Base-by-base conservation (phyloP, 2,888 invertebrate species). In the Chydorus sphaericus region DNA sequence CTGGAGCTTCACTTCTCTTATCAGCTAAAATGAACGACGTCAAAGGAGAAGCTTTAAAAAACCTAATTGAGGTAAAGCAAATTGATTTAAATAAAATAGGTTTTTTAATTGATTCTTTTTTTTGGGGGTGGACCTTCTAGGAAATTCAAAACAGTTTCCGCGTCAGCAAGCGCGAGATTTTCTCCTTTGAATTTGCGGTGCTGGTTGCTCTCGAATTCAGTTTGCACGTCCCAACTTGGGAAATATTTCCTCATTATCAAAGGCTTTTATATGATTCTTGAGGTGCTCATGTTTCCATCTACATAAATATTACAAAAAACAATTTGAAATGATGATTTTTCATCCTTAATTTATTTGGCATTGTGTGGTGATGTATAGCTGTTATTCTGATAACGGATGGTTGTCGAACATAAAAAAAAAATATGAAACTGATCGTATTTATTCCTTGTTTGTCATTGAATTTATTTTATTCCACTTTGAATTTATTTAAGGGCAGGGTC, bases 21-120 rank as follows among this genome's bases (percentile, higher is more conserved):
- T 89, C 96, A 36, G 92, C 96, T 37, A 98, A 98, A 73, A 77
- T 98, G 65, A 97, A 96, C 69, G 97, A 98, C 68, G 85, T 93
- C 48, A 96, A 93, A 72, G 94, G 94, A 48, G 85, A 87, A 61
- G 76, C 81, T 57, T 74, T 97, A 59, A 86, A 86, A 67, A 78
- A 82, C 52, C 76, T 96, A 38, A 85, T 97, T 60, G 93, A 96
- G 79, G 90, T 90, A 73, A 66, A 16, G 6, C 16, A 33, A 44
- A n/a, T 44, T 18, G 7, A 44, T 44, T 44, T 44, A 8, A 10
- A 33, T 33, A 14, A 10, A 33, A 33, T 39, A 23, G 16, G 16
- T 37, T 28, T 54, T 37, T 26, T 54, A 18, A 14, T 52, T 54
- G 5, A 48, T 39, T 20, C 39, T 54, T 53, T 20, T 20, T 33